phyloP scores from a whole-genome alignment of 2,888 invertebrate genomes.

The Cheilosia grossa region DNA sequence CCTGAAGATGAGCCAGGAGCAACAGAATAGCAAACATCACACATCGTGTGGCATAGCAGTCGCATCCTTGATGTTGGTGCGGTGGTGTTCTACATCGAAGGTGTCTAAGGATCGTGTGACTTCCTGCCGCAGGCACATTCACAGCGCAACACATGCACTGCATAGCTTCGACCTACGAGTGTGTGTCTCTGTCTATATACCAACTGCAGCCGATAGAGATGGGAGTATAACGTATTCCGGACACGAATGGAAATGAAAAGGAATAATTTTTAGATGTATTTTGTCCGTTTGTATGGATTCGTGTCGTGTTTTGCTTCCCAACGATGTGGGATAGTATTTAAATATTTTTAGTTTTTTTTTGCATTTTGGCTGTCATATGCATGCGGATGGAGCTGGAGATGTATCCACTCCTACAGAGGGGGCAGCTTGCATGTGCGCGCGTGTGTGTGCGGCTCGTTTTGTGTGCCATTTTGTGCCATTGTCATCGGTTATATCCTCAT shows the following conservation, averaged over 20 bases:
- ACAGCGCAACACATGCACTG: slow-evolving; percentile 42
- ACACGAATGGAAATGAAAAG: slow-evolving; percentile 69
- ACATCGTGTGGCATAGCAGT: slow-evolving; percentile 32
- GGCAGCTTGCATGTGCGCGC: slow-evolving; percentile 43
- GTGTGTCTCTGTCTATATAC: neutral
- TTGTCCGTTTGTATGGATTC: slow-evolving; percentile 58
- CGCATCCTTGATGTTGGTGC: slow-evolving; percentile 27
- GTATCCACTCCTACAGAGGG: slow-evolving; percentile 6
- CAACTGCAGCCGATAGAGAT: neutral
- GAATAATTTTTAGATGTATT: slow-evolving; percentile 73
- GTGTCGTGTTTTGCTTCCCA: slow-evolving; percentile 48
- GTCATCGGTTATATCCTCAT: slow-evolving; percentile 66
- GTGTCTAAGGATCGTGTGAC: slow-evolving; percentile 74
- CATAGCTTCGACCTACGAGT: slow-evolving; percentile 20
- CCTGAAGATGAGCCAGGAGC: slow-evolving; percentile 4
- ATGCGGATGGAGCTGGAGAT: slow-evolving; percentile 5
- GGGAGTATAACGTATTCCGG: slow-evolving; percentile 56
- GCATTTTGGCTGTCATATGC: slow-evolving; percentile 50
- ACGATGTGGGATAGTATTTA: slow-evolving; percentile 19
- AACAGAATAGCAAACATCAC: slow-evolving; percentile 49
- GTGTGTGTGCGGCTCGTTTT: slow-evolving; percentile 7
- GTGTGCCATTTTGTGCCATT: slow-evolving; percentile 65
- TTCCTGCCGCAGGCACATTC: slow-evolving; percentile 72
- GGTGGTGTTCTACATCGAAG: slow-evolving; percentile 36
- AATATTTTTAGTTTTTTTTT: slow-evolving; percentile 16